Conservation (phyloP, 2,888 invertebrate species). For the Pantelozetes paolii region DNA sequence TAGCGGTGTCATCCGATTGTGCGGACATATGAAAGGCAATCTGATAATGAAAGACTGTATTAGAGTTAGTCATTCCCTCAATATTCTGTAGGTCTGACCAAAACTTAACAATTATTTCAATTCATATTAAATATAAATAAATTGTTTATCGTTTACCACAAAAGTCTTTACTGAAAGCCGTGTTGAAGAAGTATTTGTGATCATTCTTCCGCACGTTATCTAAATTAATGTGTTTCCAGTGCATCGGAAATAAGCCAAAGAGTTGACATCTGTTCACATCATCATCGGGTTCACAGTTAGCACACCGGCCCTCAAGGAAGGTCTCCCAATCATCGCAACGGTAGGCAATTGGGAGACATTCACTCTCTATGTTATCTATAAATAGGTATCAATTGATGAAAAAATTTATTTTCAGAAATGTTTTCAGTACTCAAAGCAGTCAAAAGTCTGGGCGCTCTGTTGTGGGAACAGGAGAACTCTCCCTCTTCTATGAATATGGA, state of each 20-base stretch:
- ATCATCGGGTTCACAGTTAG: neutral
- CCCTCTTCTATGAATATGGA: neutral
- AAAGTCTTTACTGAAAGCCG: neutral
- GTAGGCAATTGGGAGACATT: constrained; percentile 1
- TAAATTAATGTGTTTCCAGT: neutral
- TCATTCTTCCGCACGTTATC: neutral
- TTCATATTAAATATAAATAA: neutral
- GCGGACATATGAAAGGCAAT: neutral
- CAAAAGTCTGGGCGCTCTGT: neutral
- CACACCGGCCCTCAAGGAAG: constrained; percentile 19
- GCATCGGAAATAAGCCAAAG: neutral
- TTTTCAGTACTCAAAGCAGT: neutral
- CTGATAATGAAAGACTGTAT: constrained; percentile 30
- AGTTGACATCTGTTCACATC: neutral
- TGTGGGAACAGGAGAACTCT: constrained; percentile 17
- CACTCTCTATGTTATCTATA: neutral
- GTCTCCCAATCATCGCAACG: neutral
- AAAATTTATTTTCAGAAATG: neutral
- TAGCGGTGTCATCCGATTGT: too few species aligned
- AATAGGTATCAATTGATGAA: neutral
- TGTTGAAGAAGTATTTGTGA: neutral
- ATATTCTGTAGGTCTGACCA: too few species aligned
- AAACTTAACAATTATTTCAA: too few species aligned
- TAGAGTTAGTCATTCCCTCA: too few species aligned
- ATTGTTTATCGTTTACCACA: neutral